Percentiles rank a stretch among this genome's conserved stretches.
These are phyloP conservation scores for Triplophysa dalaica DNA, from an alignment of 2,113 vertebrate species.

Conservation along the genomic window DNA sequence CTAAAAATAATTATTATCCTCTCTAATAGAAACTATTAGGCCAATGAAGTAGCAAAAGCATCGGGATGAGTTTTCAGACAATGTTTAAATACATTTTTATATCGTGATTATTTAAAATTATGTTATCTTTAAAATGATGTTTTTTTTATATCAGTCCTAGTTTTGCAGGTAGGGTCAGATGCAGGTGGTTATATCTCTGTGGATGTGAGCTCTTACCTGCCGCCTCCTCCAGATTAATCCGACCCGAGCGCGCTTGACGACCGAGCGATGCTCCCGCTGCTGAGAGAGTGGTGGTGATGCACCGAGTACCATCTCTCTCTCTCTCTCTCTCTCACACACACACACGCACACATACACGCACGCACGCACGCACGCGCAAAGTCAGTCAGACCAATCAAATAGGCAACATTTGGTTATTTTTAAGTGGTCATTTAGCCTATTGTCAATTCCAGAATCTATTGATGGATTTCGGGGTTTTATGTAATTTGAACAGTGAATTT, in stretches of 20 bases:
- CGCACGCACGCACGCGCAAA: neutral
- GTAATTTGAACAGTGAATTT: too few species aligned
- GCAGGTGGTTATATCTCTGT: neutral
- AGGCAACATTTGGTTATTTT: too few species aligned
- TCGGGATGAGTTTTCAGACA: neutral
- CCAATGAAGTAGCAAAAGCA: neutral
- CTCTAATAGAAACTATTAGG: neutral
- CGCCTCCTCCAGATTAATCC: constrained; percentile 66
- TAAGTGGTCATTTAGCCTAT: too few species aligned
- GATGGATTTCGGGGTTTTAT: too few species aligned
- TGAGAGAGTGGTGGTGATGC: constrained; percentile 18
- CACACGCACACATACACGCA: neutral
- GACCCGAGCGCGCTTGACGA: constrained; percentile 21
- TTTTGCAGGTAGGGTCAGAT: neutral
- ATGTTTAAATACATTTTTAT: neutral
- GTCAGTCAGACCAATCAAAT: too few species aligned
- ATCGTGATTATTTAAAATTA: neutral
- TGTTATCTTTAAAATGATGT: neutral
- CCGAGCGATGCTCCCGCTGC: constrained; percentile 18
- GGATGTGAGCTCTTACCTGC: constrained; percentile 43
- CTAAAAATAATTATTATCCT: neutral
- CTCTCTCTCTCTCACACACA: neutral
- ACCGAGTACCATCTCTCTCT: neutral
- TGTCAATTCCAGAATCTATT: too few species aligned
- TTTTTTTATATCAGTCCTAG: neutral